These are phyloP conservation scores for Erpobdella octoculata DNA, from an alignment of 2,888 invertebrate genomes.

Conservation along the genomic window DNA sequence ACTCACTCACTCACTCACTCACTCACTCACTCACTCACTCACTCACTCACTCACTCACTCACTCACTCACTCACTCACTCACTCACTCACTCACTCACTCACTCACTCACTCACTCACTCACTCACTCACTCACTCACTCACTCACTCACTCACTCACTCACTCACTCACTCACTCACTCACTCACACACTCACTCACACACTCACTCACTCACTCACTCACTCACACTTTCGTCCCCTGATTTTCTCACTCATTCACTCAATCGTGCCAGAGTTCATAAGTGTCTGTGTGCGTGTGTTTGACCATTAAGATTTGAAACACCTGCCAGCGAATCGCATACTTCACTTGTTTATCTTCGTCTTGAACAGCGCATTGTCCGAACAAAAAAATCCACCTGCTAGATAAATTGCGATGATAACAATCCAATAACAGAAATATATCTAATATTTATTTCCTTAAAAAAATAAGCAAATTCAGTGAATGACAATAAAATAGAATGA, in stretches of 20 bases:
- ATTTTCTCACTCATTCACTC: background rate
- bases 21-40: background rate
- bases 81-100: constrained; percentile 22
- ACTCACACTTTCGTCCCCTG: background rate
- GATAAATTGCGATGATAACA: too few species aligned
- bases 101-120: constrained; percentile 25
- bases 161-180: constrained; percentile 12
- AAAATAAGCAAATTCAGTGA: too few species aligned
- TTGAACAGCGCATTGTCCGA: too few species aligned
- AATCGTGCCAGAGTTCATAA: too few species aligned
- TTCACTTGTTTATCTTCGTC: too few species aligned
- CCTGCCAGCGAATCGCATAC: too few species aligned
- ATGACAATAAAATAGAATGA: too few species aligned
- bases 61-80: constrained; percentile 3
- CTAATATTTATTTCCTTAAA: too few species aligned
- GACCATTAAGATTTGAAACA: too few species aligned
- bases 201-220: constrained; percentile 21
- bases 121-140: constrained; percentile 10
- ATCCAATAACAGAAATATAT: too few species aligned
- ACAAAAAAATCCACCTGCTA: too few species aligned
- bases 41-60: background rate
- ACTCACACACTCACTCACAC: constrained; percentile 5
- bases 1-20: constrained; percentile 7
- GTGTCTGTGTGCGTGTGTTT: too few species aligned
- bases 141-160: background rate